phyloP scores from a whole-genome alignment of 1,140 invertebrate species.

The Schlechtendalia chinensis region DNA sequence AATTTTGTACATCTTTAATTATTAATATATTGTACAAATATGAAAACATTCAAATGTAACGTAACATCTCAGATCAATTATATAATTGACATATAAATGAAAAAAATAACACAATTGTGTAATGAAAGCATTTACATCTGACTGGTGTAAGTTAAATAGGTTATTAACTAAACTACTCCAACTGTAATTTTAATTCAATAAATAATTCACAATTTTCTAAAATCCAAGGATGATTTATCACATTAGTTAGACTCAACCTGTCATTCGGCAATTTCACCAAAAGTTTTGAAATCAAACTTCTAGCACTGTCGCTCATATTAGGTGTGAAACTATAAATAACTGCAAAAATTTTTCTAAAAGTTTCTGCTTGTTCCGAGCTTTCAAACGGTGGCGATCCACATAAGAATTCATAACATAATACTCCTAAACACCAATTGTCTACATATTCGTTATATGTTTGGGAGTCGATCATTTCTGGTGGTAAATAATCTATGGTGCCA shows the following conservation, averaged over 20 bases:
- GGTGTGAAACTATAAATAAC: constrained; percentile 74
- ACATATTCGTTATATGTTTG: constrained; percentile 74
- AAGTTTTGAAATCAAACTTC: constrained; percentile 76
- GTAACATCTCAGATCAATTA: not conserved
- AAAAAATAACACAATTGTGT: not conserved
- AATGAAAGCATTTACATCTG: not conserved
- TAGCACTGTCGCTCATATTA: constrained; percentile 69
- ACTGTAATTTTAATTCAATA: constrained; percentile 6
- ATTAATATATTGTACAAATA: not conserved
- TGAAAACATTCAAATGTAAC: not conserved
- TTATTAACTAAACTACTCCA: not conserved
- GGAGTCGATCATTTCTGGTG: constrained; percentile 86
- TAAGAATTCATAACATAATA: constrained; percentile 93
- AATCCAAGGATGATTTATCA: constrained; percentile 81
- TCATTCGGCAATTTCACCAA: constrained; percentile 56
- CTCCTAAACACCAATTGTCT: constrained; percentile 89
- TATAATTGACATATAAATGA: not conserved
- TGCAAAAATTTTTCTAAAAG: constrained; percentile 77
- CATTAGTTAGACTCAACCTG: constrained; percentile 69
- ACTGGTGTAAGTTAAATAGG: too few relatives aligned
- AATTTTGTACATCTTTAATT: too few relatives aligned
- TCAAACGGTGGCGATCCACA: constrained; percentile 94
- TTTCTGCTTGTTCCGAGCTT: constrained; percentile 72
- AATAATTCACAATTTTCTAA: constrained; percentile 55
- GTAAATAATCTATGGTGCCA: constrained; percentile 89